Conservation (phyloP, 2,113 vertebrate genomes). For the Fregata magnificens region DNA sequence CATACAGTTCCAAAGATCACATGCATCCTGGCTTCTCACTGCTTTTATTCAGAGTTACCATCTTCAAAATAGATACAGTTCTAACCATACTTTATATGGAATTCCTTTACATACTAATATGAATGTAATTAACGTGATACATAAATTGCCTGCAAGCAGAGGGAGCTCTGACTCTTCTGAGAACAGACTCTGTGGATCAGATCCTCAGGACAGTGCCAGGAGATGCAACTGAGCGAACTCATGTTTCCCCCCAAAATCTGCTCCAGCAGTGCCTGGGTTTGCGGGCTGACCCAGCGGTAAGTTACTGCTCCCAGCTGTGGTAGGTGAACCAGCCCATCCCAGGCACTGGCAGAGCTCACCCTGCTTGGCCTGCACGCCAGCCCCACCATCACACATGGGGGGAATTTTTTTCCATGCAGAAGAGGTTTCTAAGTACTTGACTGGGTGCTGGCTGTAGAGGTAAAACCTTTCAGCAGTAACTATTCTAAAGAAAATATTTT, state of each 20-base stretch:
- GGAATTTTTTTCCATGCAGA: rapidly evolving
- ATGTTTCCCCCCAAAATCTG: rapidly evolving
- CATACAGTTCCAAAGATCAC: rapidly evolving
- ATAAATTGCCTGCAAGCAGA: constrained; percentile 19
- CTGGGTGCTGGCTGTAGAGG: neutral
- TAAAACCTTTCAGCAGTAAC: rapidly evolving
- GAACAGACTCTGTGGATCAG: neutral
- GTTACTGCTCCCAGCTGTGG: rapidly evolving
- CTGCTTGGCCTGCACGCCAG: neutral
- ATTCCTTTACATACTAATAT: neutral
- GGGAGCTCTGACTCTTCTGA: constrained; percentile 23
- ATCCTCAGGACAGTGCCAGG: neutral
- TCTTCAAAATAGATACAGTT: neutral
- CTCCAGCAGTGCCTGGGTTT: rapidly evolving
- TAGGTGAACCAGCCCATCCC: neutral
- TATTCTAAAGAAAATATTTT: neutral
- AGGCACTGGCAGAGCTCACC: neutral
- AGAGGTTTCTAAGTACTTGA: neutral
- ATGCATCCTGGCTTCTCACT: rapidly evolving
- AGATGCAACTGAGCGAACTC: rapidly evolving
- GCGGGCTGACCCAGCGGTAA: too few relatives aligned
- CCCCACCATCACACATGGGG: rapidly evolving
- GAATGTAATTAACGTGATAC: rapidly evolving
- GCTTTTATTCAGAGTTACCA: too few relatives aligned
- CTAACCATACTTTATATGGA: too few relatives aligned